These are phyloP conservation scores for Sporophila hypoxantha DNA, from an alignment of 2,113 vertebrate genomes.

Conservation along the genomic window DNA sequence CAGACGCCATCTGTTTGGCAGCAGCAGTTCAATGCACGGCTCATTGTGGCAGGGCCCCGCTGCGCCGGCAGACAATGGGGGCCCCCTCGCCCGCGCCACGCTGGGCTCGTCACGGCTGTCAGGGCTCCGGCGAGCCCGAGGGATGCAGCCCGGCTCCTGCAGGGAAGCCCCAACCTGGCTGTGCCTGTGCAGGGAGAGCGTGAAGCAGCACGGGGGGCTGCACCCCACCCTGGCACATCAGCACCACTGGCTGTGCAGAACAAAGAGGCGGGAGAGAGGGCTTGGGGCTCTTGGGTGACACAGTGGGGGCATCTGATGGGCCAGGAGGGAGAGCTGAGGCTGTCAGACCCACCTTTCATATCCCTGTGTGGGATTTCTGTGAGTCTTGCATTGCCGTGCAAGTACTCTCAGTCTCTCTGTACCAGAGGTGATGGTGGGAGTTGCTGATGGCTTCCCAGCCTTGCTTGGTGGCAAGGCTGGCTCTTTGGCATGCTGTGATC, in stretches of 20 bases:
- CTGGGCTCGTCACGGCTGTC: constrained; percentile 37
- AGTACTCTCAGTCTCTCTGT: background rate
- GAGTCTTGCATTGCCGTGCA: background rate
- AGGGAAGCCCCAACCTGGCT: background rate
- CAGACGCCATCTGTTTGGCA: constrained; percentile 59
- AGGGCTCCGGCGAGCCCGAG: background rate
- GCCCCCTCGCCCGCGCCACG: constrained; percentile 8
- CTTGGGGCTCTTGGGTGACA: background rate
- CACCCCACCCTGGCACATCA: background rate
- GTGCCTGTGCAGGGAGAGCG: rapidly evolving
- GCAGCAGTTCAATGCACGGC: constrained; percentile 4
- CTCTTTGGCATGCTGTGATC: background rate
- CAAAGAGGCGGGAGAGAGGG: background rate
- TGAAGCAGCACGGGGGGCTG: background rate
- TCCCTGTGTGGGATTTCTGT: background rate
- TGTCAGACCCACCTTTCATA: rapidly evolving
- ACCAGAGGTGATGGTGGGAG: background rate
- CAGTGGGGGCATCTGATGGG: background rate
- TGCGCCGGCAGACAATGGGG: constrained; percentile 34
- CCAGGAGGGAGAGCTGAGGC: background rate
- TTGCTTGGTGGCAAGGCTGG: background rate
- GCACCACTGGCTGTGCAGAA: background rate
- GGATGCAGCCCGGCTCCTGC: background rate
- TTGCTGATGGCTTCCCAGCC: background rate
- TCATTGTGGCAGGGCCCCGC: constrained; percentile 40